Evolutionary conservation across 2,113 vertebrate species (phyloP).

Genomic region (Genyomyrus donnyi): DNA sequence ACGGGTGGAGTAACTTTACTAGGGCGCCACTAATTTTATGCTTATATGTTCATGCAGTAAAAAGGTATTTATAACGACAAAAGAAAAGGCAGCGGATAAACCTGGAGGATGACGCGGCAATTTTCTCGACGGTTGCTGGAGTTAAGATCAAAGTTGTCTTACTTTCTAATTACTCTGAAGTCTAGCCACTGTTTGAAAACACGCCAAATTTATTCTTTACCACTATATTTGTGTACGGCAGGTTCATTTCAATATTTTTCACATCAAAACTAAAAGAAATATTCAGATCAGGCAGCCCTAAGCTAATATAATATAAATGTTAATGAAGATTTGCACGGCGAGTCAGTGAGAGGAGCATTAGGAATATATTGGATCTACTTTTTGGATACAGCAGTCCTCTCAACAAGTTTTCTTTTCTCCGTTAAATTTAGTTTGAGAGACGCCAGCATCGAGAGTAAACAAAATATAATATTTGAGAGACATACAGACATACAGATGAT

Average conservation of each 20-base stretch:
- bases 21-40: neutral
- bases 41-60: neutral
- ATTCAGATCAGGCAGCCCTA: constrained; percentile 44
- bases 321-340: constrained; percentile 55
- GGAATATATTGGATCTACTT: constrained; percentile 43
- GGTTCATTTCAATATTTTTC: constrained; percentile 52
- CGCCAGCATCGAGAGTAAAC: constrained; percentile 12
- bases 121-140: neutral
- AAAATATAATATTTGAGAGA: neutral
- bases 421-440: constrained; percentile 19
- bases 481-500: neutral
- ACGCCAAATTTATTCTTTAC: constrained; percentile 26
- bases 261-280: constrained; percentile 39
- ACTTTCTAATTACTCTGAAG: constrained; percentile 17
- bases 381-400: constrained; percentile 32
- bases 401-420: constrained; percentile 16
- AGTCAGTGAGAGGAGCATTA: constrained; percentile 47
- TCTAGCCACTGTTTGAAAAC: constrained; percentile 33
- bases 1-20: neutral
- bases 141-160: neutral
- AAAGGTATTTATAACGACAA: neutral
- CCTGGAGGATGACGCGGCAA: neutral
- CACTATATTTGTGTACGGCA: constrained; percentile 21
- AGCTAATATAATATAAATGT: constrained; percentile 69
- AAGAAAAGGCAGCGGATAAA: neutral